Base-by-base conservation (phyloP, 2,888 invertebrate species). In the Temnothorax rugatulus region DNA sequence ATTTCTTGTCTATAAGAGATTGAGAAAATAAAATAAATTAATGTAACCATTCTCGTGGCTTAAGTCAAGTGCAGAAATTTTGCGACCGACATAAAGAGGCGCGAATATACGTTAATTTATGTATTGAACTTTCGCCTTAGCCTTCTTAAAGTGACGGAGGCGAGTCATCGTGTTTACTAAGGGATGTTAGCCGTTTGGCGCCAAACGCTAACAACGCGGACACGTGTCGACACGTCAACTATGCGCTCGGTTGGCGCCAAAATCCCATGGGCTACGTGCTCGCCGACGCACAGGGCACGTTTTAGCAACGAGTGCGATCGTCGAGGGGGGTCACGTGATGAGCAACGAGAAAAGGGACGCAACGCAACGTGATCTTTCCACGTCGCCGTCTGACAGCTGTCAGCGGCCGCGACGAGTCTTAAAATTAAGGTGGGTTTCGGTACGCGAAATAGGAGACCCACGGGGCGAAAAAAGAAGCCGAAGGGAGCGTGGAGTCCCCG, bases 371-470 rank as follows among this genome's bases (percentile, higher is more conserved):
- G 54, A 77, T 77, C 41, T 41, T 21, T 34, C 5, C 41, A 66
- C 54, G 11, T 54, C n/a, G 52, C 52, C 9, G 29, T 59, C 47
- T 18, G 69, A 69, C 79, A 81, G 71, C 59, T 81, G 79, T 81
- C 79, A 71, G 59, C 71, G 71, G 59, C 15, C 47, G 54, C 66
- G 44, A 66, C 54, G 54, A n/a, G 66, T 15, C 41, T 77, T 13
- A 13, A 18, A 61, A 71, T 61, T 18, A 71, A 81, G 47, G 68
- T 77, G 29, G 71, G 21, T 4, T 34, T 63, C n/a, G 79, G 47
- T 69, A 41, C 77, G 77, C 82, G 82, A 77, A 76, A 83, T 77
- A 66, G 59, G 25, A 77, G 77, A 68, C 44, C 18, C 71, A 64
- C 18, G 66, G 66, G 41, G 75, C 25, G 64, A 73, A 59, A 57